Conservation (phyloP, 2,888 invertebrate species). For the Mystacides longicornis region DNA sequence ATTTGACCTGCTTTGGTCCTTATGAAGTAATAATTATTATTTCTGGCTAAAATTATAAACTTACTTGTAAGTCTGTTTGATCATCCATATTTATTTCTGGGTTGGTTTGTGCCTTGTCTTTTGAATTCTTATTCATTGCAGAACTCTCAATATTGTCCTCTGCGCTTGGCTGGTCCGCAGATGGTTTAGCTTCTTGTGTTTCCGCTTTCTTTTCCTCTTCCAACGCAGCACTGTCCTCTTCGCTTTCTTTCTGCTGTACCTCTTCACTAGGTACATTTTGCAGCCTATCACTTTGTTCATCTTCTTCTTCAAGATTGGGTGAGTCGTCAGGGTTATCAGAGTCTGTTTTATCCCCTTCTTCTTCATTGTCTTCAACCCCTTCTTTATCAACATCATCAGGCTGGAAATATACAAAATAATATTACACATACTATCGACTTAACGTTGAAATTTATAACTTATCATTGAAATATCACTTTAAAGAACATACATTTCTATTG, state of each 20-base stretch:
- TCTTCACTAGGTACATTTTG: constrained; percentile 14
- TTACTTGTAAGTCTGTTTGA: constrained; percentile 40
- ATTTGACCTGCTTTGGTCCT: no score
- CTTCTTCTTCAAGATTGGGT: constrained; percentile 38
- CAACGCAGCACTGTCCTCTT: constrained; percentile 28
- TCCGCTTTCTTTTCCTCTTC: constrained; percentile 34
- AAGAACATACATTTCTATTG: neutral
- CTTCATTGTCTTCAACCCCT: constrained; percentile 37
- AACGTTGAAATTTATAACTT: no score
- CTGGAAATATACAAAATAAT: constrained; percentile 26
- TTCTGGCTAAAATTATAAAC: constrained; percentile 25
- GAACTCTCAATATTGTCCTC: constrained; percentile 47
- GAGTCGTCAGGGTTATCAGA: constrained; percentile 28
- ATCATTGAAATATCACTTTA: no score
- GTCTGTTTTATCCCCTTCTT: constrained; percentile 34
- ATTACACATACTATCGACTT: neutral
- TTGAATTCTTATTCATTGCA: constrained; percentile 40
- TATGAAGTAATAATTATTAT: neutral
- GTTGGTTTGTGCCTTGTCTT: constrained; percentile 46
- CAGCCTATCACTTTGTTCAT: constrained; percentile 9
- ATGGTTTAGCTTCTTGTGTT: constrained; percentile 47
- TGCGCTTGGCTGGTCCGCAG: constrained; percentile 42
- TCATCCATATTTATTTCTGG: constrained; percentile 43
- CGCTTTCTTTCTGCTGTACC: constrained; percentile 27
- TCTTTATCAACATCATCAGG: constrained; percentile 39